Percentiles rank a stretch among this genome's conserved stretches.
phyloP scores from a whole-genome alignment of 2,888 invertebrate species.

The Caenorhabditis panamensis region DNA sequence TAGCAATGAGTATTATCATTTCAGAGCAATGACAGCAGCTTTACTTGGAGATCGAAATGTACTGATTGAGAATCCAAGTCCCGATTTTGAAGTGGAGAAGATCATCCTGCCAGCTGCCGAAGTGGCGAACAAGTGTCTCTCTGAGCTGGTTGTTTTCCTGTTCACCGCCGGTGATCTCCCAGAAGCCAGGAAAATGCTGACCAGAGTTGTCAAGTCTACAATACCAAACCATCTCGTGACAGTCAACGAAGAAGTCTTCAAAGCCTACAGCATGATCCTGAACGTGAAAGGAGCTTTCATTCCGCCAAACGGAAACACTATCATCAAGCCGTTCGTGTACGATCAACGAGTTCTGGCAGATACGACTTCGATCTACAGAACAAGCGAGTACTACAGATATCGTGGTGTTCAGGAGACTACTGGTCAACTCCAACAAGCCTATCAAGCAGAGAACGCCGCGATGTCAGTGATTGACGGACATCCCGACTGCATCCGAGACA shows the following conservation, averaged over 20 bases:
- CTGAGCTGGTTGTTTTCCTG: slow-evolving; percentile 47
- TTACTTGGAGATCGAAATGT: slow-evolving; percentile 60
- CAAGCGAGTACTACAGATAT: slow-evolving; percentile 39
- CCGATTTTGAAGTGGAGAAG: slow-evolving; percentile 55
- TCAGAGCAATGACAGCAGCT: slow-evolving; percentile 58
- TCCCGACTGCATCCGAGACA: slow-evolving; percentile 46
- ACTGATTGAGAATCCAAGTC: slow-evolving; percentile 46
- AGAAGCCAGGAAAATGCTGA: slow-evolving; percentile 33
- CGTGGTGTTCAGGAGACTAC: slow-evolving; percentile 45
- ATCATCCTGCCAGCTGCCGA: slow-evolving; percentile 48
- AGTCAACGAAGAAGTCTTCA: slow-evolving; percentile 44
- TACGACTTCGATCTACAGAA: slow-evolving; percentile 17
- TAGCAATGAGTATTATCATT: neutral
- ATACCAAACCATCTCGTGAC: slow-evolving; percentile 19
- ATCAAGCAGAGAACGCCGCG: slow-evolving; percentile 62
- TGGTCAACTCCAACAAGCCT: slow-evolving; percentile 40
- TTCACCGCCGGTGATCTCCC: slow-evolving; percentile 48
- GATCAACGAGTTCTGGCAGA: slow-evolving; percentile 45
- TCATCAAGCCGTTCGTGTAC: slow-evolving; percentile 24
- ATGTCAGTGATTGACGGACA: slow-evolving; percentile 49
- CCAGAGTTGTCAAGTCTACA: slow-evolving; percentile 19
- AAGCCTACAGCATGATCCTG: slow-evolving; percentile 34
- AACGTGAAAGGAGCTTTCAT: slow-evolving; percentile 30
- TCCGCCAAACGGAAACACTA: neutral
- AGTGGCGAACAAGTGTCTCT: slow-evolving; percentile 61